A percentile compares a stretch with the other conserved stretches of the same genome.
Conservation (phyloP, 2,113 vertebrate genomes). For the Sprattus sprattus region DNA sequence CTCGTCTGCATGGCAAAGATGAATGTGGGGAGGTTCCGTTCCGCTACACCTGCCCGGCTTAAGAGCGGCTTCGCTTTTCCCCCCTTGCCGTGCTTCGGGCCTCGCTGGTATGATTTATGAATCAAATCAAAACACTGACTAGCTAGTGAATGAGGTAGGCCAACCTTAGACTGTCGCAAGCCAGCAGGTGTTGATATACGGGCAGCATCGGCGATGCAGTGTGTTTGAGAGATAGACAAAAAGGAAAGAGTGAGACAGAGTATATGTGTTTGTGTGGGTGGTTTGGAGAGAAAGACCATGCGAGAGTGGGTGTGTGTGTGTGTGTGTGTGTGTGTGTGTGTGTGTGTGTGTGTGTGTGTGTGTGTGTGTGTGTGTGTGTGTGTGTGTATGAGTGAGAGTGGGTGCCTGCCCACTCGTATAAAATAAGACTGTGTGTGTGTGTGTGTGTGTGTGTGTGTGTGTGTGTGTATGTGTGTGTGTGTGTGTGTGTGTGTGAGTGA, state of each 20-base stretch:
- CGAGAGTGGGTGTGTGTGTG: constrained; percentile 7
- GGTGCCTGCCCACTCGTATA: background rate
- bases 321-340: background rate
- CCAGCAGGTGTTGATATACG: background rate
- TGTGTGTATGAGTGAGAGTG: background rate
- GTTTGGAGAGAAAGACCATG: background rate
- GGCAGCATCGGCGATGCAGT: background rate
- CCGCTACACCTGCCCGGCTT: constrained; percentile 22
- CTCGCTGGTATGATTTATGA: background rate
- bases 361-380: background rate
- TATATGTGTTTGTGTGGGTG: constrained; percentile 18
- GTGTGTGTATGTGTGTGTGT: constrained; percentile 24
- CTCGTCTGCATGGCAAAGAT: constrained; percentile 17
- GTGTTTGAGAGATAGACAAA: background rate
- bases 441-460: constrained; percentile 15
- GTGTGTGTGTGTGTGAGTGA: background rate
- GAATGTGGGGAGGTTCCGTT: constrained; percentile 35
- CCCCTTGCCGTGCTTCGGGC: background rate
- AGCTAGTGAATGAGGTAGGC: constrained; percentile 1
- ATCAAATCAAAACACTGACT: constrained; percentile 13
- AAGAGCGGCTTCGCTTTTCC: background rate
- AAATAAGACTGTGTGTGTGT: background rate
- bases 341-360: constrained; percentile 13
- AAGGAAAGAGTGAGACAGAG: background rate
- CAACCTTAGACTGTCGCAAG: background rate